Evolutionary conservation across 2,113 vertebrate species (phyloP).

Genomic region (Microtus oregoni): DNA sequence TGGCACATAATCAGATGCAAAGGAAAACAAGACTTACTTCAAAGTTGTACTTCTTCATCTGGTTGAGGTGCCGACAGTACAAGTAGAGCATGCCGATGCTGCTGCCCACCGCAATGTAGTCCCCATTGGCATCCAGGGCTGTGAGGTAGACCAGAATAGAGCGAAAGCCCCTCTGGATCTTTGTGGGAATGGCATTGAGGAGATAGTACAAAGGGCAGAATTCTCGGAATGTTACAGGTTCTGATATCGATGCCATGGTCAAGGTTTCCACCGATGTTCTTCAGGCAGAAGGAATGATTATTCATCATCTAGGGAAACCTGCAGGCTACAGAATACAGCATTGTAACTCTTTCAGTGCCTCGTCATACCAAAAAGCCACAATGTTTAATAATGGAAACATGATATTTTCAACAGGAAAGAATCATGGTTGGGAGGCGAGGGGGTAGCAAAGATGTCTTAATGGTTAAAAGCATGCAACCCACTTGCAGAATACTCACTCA

Average conservation of each 20-base stretch:
- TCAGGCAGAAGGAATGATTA: conserved; percentile 63
- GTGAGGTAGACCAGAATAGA: conserved; percentile 96
- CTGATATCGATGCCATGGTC: conserved; percentile 90
- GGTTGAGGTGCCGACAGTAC: conserved; percentile 92
- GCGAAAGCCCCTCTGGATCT: conserved; percentile 96
- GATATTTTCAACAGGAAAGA: neutral
- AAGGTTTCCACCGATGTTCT: conserved; percentile 38
- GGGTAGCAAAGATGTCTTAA: neutral
- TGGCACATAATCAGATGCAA: fast-evolving
- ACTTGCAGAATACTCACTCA: neutral
- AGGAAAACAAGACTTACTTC: conserved; percentile 87
- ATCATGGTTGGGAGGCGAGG: neutral
- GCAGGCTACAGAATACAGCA: conserved; percentile 61
- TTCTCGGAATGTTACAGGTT: conserved; percentile 90
- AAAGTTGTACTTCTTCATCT: conserved; percentile 97
- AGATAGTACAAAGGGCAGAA: conserved; percentile 97
- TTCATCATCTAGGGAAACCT: conserved; percentile 73
- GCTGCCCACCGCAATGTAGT: conserved; percentile 98
- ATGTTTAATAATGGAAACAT: neutral
- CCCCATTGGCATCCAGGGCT: conserved; percentile 93
- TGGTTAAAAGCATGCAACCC: neutral
- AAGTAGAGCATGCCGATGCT: conserved; percentile 98
- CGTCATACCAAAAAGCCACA: neutral
- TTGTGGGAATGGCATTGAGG: conserved; percentile 95
- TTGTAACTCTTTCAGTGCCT: neutral